phyloP scores from a whole-genome alignment of 1,140 invertebrate species.

The Aphidius gifuensis region DNA sequence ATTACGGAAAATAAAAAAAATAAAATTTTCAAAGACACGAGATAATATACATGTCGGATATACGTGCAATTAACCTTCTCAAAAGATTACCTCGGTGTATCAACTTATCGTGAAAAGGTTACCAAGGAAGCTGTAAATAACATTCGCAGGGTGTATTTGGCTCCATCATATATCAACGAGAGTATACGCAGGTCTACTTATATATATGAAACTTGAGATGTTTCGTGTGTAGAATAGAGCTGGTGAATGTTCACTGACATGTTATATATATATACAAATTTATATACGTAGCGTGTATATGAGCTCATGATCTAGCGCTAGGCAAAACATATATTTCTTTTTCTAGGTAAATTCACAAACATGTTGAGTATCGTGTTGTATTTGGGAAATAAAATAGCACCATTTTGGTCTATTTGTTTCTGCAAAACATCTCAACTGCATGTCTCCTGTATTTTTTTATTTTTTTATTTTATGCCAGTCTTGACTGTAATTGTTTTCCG shows the following conservation, averaged over 20 bases:
- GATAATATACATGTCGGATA: conserved; percentile 9
- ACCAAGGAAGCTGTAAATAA: conserved; percentile 36
- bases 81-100: conserved; percentile 32
- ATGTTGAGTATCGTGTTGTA: conserved; percentile 3
- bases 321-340: too few species aligned
- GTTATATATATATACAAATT: too few species aligned
- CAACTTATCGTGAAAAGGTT: conserved; percentile 38
- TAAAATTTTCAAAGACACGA: conserved; percentile 5
- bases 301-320: too few species aligned
- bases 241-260: too few species aligned
- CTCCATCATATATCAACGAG: conserved; percentile 30
- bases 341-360: too few species aligned
- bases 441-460: background rate
- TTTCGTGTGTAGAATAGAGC: too few species aligned
- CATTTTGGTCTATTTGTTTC: conserved; percentile 23
- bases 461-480: background rate
- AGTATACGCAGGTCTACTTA: conserved; percentile 19
- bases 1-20: background rate
- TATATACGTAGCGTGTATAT: too few species aligned
- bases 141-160: conserved; percentile 36
- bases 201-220: too few species aligned
- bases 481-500: background rate
- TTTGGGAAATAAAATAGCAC: conserved; percentile 20
- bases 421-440: conserved; percentile 13
- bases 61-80: conserved; percentile 27